Evolutionary conservation across 2,113 vertebrate species (phyloP).

Genomic region (Hiodon tergisus): DNA sequence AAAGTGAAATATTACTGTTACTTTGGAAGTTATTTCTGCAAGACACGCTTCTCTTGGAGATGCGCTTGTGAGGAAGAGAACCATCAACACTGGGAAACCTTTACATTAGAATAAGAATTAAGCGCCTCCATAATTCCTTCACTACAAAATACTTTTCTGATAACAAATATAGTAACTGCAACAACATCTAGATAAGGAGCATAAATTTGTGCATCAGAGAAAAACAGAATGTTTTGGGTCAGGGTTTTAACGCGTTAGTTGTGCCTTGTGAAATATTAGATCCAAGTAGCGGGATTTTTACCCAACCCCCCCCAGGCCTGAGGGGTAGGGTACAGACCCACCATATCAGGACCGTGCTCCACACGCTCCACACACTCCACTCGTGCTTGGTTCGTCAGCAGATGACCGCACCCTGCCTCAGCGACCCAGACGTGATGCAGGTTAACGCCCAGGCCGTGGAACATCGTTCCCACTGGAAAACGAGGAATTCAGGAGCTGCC

Average conservation of each 20-base stretch:
- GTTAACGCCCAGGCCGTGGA: too few species aligned
- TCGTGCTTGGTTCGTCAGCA: too few species aligned
- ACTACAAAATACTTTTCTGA: background rate
- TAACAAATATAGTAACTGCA: background rate
- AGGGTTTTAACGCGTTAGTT: slow-evolving; percentile 22
- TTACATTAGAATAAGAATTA: too few species aligned
- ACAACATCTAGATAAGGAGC: slow-evolving; percentile 1
- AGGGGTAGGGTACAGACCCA: too few species aligned
- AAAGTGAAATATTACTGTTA: background rate
- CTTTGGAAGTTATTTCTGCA: background rate
- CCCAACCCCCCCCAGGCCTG: too few species aligned
- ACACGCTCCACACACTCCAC: too few species aligned
- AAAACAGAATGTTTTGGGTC: slow-evolving; percentile 54
- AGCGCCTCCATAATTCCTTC: background rate
- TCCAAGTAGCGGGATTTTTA: background rate
- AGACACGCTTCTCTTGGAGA: background rate
- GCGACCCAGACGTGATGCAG: too few species aligned
- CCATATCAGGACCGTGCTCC: too few species aligned
- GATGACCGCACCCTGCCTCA: too few species aligned
- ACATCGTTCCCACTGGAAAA: too few species aligned
- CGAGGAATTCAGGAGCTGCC: too few species aligned
- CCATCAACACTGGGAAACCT: background rate
- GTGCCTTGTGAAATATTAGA: too few species aligned
- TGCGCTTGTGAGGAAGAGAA: background rate
- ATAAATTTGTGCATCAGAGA: slow-evolving; percentile 25